Conservation (phyloP, 2,797 vertebrate species). For the Okamejei kenojei region DNA sequence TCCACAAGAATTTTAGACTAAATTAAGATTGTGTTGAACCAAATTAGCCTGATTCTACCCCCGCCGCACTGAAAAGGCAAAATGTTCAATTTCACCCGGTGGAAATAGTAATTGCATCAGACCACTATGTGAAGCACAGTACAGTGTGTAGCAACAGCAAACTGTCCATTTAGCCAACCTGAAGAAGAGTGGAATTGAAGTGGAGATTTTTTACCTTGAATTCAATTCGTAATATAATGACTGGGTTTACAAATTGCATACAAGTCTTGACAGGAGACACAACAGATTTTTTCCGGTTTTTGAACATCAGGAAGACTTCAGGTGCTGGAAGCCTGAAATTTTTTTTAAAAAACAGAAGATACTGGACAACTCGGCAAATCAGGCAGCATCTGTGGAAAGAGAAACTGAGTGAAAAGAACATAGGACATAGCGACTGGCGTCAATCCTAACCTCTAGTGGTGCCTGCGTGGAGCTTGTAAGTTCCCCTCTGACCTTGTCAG, state of each 20-base stretch:
- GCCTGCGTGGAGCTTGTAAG: too few species aligned
- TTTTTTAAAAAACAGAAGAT: too few species aligned
- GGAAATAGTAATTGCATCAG: background rate
- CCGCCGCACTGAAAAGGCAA: background rate
- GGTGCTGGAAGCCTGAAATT: too few species aligned
- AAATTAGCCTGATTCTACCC: background rate
- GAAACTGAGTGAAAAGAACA: too few species aligned
- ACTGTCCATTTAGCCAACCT: background rate
- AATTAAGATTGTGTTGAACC: background rate
- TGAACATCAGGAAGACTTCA: too few species aligned
- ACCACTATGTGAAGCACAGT: too few species aligned
- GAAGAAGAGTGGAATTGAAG: background rate
- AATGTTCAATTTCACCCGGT: background rate
- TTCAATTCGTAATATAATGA: slow-evolving; percentile 1
- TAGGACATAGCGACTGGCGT: too few species aligned
- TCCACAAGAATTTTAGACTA: background rate
- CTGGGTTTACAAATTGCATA: background rate
- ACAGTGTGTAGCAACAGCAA: background rate
- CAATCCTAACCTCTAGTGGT: too few species aligned
- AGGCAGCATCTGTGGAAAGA: too few species aligned
- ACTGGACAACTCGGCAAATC: too few species aligned
- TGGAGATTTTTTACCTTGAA: background rate
- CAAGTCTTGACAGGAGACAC: background rate
- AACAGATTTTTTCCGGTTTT: background rate
- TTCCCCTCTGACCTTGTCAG: too few species aligned